Percentiles rank a stretch among this genome's conserved stretches.
These are phyloP conservation scores for Gnathonemus longibarbis DNA, from an alignment of 2,113 vertebrate species.

Conservation along the genomic window DNA sequence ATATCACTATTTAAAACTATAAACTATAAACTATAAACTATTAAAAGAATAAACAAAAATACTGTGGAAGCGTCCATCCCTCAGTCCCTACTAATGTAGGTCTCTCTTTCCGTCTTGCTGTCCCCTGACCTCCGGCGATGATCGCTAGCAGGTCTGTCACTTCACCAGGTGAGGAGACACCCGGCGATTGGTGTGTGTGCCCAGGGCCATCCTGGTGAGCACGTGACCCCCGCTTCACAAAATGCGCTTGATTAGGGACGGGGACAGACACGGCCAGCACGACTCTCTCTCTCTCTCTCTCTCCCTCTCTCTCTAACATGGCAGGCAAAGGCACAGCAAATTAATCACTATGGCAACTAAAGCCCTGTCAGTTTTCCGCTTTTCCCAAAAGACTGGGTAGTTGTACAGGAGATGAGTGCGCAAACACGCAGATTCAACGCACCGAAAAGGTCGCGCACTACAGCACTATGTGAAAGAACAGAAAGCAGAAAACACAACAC, in stretches of 20 bases:
- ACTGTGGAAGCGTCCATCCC: background rate
- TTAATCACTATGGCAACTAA: constrained; percentile 10
- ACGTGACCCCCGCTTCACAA: too few relatives aligned
- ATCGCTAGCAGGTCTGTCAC: background rate
- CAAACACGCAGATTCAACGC: background rate
- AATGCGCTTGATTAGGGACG: background rate
- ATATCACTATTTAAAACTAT: background rate
- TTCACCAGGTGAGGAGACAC: background rate
- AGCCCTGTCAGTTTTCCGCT: background rate
- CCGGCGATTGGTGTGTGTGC: too few relatives aligned
- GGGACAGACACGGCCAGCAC: background rate
- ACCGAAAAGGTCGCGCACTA: background rate
- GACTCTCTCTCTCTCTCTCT: too few relatives aligned
- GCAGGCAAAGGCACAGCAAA: background rate
- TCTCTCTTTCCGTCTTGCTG: background rate
- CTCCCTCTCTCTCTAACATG: background rate
- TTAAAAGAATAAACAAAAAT: background rate
- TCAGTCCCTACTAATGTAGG: background rate
- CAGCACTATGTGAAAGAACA: background rate
- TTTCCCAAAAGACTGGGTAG: background rate
- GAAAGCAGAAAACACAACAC: background rate
- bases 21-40: too few relatives aligned
- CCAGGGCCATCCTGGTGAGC: background rate
- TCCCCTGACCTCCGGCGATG: background rate
- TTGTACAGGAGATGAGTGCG: background rate